phyloP scores from a whole-genome alignment of 2,797 vertebrate genomes.

The Amazona finschi region DNA sequence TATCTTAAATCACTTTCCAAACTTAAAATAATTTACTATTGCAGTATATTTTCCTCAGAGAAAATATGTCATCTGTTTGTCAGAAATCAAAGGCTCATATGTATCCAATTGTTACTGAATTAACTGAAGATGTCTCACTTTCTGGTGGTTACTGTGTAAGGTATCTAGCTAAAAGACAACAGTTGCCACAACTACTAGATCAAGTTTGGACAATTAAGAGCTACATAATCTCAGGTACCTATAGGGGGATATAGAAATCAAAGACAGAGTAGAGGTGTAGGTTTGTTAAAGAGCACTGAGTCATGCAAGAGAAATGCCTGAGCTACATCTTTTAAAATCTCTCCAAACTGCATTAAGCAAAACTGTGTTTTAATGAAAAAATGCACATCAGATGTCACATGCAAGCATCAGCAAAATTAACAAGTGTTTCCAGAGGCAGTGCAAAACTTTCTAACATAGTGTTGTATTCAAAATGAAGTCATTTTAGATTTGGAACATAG shows the following conservation, averaged over 20 bases:
- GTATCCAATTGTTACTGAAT: background rate
- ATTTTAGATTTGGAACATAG: background rate
- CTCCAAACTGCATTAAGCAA: background rate
- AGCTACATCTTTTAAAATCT: background rate
- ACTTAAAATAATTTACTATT: background rate
- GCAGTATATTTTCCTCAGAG: background rate
- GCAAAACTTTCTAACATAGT: background rate
- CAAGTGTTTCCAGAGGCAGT: background rate
- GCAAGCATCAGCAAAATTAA: background rate
- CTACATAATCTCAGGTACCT: background rate
- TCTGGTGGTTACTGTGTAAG: background rate
- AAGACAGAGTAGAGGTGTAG: background rate
- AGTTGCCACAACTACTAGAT: background rate
- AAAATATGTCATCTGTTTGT: background rate
- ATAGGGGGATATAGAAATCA: background rate
- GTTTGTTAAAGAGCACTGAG: background rate
- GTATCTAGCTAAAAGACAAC: background rate
- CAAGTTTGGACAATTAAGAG: background rate
- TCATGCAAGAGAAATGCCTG: background rate
- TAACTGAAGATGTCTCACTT: background rate
- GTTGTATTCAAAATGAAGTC: background rate
- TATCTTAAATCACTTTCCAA: background rate
- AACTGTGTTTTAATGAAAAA: background rate
- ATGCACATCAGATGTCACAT: accelerated
- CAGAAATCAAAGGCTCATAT: background rate